Percentiles rank a stretch among this genome's conserved stretches.
Conservation (phyloP, 2,797 vertebrate genomes). For the Rhynchonycteris naso region DNA sequence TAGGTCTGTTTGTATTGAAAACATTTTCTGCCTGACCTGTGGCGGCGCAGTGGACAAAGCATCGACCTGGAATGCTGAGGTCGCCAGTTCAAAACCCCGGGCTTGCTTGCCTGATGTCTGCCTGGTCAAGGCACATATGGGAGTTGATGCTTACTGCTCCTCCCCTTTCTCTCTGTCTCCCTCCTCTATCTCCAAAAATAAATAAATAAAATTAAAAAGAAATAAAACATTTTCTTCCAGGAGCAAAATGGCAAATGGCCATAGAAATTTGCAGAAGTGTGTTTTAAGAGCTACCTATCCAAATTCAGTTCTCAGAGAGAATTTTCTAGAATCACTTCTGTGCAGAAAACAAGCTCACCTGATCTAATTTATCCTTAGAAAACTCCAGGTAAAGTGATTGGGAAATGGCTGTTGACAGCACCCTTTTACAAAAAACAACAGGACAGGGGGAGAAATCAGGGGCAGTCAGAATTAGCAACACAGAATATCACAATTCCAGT, state of each 20-base stretch:
- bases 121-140: no score
- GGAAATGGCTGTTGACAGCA: neutral
- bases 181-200: no score
- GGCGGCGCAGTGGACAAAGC: no score
- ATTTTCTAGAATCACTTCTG: neutral
- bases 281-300: neutral
- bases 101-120: no score
- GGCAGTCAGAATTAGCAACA: neutral
- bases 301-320: neutral
- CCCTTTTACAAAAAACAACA: neutral
- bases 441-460: neutral
- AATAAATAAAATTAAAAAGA: no score
- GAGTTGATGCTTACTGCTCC: no score
- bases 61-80: no score
- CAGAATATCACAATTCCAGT: neutral
- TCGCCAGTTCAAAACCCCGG: no score
- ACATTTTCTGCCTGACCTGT: fast-evolving
- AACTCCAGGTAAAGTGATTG: neutral
- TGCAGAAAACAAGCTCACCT: neutral
- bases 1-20: neutral
- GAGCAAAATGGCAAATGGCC: neutral
- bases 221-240: neutral
- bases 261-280: neutral
- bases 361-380: neutral
- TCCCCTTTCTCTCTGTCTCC: no score